Percentiles rank a stretch among this genome's conserved stretches.
Conservation (phyloP, 2,797 vertebrate species). For the Buceros bicornis region DNA sequence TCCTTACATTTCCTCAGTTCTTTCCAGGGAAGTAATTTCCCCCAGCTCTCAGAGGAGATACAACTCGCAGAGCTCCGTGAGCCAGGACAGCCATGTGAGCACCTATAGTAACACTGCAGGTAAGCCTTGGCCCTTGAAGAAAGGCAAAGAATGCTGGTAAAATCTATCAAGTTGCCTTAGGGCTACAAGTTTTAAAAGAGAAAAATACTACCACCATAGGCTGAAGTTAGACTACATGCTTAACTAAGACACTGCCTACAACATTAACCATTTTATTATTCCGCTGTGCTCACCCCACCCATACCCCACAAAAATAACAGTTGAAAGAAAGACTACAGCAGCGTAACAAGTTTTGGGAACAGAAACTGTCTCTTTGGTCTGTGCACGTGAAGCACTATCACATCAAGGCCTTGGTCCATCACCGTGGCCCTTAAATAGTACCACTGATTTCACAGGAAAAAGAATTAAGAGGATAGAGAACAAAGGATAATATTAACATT, state of each 20-base stretch:
- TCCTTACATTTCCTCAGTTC: neutral
- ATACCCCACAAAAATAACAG: neutral
- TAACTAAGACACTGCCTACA: neutral
- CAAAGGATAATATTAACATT: neutral
- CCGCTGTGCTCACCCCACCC: neutral
- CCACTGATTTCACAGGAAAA: neutral
- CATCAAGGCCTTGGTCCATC: neutral
- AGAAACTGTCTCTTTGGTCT: neutral
- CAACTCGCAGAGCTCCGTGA: neutral
- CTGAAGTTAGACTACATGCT: neutral
- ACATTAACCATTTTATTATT: neutral
- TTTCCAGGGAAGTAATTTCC: neutral
- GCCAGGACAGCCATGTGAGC: neutral
- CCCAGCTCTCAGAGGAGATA: neutral
- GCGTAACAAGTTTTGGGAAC: neutral
- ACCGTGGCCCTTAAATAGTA: neutral
- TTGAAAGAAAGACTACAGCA: neutral
- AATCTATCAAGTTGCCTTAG: neutral
- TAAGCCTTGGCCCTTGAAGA: neutral
- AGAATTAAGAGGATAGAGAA: neutral
- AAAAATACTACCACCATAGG: neutral
- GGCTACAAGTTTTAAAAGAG: neutral
- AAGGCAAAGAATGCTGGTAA: neutral
- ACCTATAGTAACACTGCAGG: neutral
- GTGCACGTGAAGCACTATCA: neutral